Evolutionary conservation across 2,888 invertebrate species (phyloP).

Genomic region (Lycia hirtaria): DNA sequence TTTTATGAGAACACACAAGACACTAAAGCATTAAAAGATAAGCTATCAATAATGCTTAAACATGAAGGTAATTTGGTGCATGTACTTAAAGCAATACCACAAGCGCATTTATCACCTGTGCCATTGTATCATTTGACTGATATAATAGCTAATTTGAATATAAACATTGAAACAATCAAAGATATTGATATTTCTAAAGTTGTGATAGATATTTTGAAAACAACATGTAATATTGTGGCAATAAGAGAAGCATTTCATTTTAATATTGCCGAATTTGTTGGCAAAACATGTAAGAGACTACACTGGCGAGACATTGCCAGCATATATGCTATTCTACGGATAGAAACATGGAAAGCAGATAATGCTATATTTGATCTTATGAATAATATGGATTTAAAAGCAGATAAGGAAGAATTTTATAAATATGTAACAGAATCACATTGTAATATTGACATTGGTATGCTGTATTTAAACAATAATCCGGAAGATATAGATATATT

Average conservation of each 20-base stretch:
- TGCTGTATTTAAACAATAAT: constrained; percentile 58
- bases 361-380: constrained; percentile 49
- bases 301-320: constrained; percentile 57
- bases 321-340: constrained; percentile 52
- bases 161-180: constrained; percentile 29
- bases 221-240: constrained; percentile 68
- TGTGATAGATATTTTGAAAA: constrained; percentile 60
- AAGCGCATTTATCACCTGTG: constrained; percentile 71
- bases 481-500: constrained; percentile 49
- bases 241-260: constrained; percentile 64
- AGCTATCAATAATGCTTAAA: constrained; percentile 47
- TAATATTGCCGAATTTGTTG: constrained; percentile 63
- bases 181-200: constrained; percentile 39
- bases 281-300: constrained; percentile 53
- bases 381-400: constrained; percentile 41
- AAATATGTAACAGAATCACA: constrained; percentile 48
- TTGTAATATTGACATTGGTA: constrained; percentile 56
- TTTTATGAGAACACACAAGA: constrained; percentile 61
- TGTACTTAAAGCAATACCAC: constrained; percentile 61
- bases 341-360: constrained; percentile 41
- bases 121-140: constrained; percentile 67
- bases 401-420: constrained; percentile 49
- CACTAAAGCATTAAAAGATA: constrained; percentile 49
- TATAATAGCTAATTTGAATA: constrained; percentile 51
- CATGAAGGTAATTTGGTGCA: constrained; percentile 48